Evolutionary conservation across 2,797 vertebrate genomes (phyloP), one percentile per base, ranked within the genome.

Genomic region (Cryptoblepharus egeriae): DNA sequence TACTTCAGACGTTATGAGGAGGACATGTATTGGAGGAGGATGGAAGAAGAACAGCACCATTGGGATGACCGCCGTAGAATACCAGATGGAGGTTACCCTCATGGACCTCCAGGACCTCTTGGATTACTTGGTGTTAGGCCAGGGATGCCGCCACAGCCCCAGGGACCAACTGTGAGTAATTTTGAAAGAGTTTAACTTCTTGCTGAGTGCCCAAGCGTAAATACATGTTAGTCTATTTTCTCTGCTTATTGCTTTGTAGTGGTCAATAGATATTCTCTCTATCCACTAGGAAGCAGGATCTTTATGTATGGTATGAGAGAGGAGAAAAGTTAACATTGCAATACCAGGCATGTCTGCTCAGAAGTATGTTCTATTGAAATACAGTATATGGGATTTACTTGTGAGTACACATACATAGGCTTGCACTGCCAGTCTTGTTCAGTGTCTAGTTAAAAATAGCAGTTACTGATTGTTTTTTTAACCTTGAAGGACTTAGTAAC

Each of bases 1-100:
- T 79, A n/a, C 39, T 87, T 87, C 80, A 99, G 99, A 83, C 97
- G 98, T 6, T 99, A 99, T 13, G 98, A 99, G 91, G 98, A 99
- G 77, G 98, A 99, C 87, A 98, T 99, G 98, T 99, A 99, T 93
- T 99, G 98, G 98, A 96, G 98, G 80, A 96, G 98, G 68, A 97
- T 99, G 97, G 98, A 99, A 85, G 98, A 99, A 86, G 98, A 99
- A 32, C 98, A 99, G 30, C 98, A 98, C 87, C 98, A 99, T 89
- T 99, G 98, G 98, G 98, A 99, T 60, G 98, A 99, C 1, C 96
- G 98, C 1, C 97, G 98, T 15, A 96, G 98, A 81, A 93, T 98
- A 87, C 97, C 97, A 4, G 98, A 99, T n/a, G 97, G 97, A 76
- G 97, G 96, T 18, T 99, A 98, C 92, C 97, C 97, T 64, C 98